Percentiles rank a stretch among this genome's conserved stretches.
phyloP scores from a whole-genome alignment of 2,113 vertebrate species.

The Spheniscus mendiculus region DNA sequence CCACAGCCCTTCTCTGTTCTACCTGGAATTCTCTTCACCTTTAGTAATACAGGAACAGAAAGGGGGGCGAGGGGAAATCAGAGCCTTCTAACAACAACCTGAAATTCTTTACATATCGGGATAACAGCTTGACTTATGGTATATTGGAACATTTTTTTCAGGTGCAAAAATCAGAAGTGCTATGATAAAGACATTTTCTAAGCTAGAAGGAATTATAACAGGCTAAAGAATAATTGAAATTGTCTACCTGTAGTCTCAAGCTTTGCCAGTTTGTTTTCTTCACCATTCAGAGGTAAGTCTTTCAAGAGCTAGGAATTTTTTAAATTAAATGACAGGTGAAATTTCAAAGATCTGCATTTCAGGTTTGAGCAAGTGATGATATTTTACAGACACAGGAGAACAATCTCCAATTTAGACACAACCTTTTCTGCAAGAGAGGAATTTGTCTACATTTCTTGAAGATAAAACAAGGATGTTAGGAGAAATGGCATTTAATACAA shows the following conservation, averaged over 20 bases:
- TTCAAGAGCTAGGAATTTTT: not conserved
- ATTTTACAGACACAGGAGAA: not conserved
- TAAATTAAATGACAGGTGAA: not conserved
- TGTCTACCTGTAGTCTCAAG: not conserved
- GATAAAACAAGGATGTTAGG: not conserved
- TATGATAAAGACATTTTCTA: not conserved
- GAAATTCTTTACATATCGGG: not conserved
- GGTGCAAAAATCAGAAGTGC: not conserved
- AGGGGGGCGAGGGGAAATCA: not conserved
- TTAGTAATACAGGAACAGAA: not conserved
- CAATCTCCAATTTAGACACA: not conserved
- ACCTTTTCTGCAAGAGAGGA: not conserved
- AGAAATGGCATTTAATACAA: not conserved
- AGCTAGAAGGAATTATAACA: not conserved
- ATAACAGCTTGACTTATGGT: not conserved
- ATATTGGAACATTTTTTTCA: fast-evolving
- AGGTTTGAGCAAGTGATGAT: not conserved
- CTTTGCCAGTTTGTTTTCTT: not conserved
- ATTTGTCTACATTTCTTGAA: not conserved
- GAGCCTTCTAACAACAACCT: not conserved
- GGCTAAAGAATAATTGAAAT: not conserved
- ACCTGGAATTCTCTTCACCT: not conserved
- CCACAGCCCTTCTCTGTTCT: not conserved
- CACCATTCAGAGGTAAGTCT: not conserved
- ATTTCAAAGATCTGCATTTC: not conserved